Conservation (phyloP, 2,113 vertebrate species). For the Willisornis vidua region DNA sequence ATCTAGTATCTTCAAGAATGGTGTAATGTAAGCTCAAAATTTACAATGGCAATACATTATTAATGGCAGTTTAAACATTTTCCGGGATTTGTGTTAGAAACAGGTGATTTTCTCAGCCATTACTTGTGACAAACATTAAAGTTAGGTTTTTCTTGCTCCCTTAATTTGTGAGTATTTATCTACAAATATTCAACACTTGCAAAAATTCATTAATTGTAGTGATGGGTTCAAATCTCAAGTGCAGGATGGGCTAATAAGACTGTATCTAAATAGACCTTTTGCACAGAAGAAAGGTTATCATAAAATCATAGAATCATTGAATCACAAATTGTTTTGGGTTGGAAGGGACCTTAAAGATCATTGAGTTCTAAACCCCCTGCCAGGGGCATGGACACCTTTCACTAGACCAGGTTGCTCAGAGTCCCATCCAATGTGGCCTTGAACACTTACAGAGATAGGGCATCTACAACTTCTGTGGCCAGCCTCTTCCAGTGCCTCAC, state of each 20-base stretch:
- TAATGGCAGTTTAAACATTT: background rate
- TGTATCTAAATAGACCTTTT: background rate
- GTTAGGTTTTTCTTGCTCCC: background rate
- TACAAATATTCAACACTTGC: background rate
- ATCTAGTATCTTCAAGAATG: background rate
- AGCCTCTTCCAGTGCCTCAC: background rate
- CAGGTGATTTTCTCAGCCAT: background rate
- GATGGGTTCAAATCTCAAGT: background rate
- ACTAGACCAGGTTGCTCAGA: background rate
- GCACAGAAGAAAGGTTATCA: background rate
- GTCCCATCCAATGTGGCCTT: background rate
- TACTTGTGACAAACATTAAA: background rate
- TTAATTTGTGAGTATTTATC: background rate
- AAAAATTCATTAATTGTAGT: background rate
- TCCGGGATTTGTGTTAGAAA: background rate
- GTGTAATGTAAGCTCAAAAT: background rate
- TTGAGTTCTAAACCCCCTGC: background rate
- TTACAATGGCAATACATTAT: background rate
- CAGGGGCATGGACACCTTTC: background rate
- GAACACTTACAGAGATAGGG: background rate
- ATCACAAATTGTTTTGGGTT: background rate
- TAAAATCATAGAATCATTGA: fast-evolving
- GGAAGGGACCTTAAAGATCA: background rate
- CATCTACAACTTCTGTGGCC: background rate
- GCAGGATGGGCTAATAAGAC: background rate